A percentile compares a stretch with the other conserved stretches of the same genome.
These are phyloP conservation scores for Leptinotarsa lineolata DNA, from an alignment of 1,140 invertebrate genomes.

Conservation along the genomic window DNA sequence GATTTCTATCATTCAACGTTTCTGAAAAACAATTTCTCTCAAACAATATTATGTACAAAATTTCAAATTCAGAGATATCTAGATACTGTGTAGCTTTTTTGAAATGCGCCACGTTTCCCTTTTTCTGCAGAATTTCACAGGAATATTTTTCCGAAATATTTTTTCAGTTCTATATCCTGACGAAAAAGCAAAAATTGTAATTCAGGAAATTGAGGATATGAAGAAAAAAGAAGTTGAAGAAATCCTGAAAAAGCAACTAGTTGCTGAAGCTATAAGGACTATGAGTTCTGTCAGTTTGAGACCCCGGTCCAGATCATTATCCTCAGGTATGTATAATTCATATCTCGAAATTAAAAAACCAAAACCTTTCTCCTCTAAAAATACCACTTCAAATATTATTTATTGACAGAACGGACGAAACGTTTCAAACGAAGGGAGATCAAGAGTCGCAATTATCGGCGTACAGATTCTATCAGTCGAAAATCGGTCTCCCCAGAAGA, in stretches of 20 bases:
- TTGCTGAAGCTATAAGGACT: conserved; percentile 21
- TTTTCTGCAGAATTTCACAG: neutral
- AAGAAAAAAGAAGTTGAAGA: conserved; percentile 42
- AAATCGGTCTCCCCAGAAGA: conserved; percentile 26
- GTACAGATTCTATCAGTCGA: conserved; percentile 24
- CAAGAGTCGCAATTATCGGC: conserved; percentile 44
- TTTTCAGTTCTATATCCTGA: conserved; percentile 33
- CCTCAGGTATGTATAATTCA: conserved; percentile 7
- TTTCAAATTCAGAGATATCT: too few species aligned
- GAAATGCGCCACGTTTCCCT: neutral
- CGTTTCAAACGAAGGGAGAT: conserved; percentile 42
- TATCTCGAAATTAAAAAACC: neutral
- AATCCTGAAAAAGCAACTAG: neutral
- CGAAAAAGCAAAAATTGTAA: conserved; percentile 46
- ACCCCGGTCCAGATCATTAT: conserved; percentile 5
- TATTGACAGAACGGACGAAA: conserved; percentile 3
- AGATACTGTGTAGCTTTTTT: too few species aligned
- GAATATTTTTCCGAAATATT: neutral
- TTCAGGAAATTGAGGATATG: conserved; percentile 50
- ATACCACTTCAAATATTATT: too few species aligned
- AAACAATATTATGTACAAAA: too few species aligned
- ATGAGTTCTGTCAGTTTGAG: neutral
- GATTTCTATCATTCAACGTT: too few species aligned
- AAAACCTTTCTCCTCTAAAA: too few species aligned
- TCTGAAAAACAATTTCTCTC: too few species aligned